Base-by-base conservation (phyloP, 1,140 invertebrate genomes). In the Scaptomyza hsui region DNA sequence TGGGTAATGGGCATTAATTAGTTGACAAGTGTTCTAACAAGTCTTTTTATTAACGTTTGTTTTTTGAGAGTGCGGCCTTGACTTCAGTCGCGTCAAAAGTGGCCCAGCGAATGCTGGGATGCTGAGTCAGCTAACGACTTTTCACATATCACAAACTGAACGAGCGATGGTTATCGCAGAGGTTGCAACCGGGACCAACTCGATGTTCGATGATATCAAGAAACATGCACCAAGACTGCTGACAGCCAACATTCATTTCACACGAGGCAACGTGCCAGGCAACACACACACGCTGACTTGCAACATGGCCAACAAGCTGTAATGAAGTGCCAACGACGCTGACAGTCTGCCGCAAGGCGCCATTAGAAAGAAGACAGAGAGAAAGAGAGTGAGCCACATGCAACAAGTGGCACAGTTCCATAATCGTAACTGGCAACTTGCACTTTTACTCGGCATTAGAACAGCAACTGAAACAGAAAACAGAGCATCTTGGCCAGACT, bases 181-280 rank as follows among this genome's bases (percentile, higher is more conserved):
- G 56, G 56, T 62, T 75, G 39, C 72, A 52, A 63, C 41, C 26
- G 52, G 53, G 63, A 55, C 61, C 26, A 55, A 32, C 63, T 35
- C 35, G 73, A 47, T 77, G 79, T 83, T 85, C 79, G 79, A 85
- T 85, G 80, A 79, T 83, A 83, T 83, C 79, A 78, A 41, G 37
- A 32, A 68, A 83, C 75, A 81, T 82, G 78, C 78, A 75, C 62
- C 74, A 78, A 37, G 29, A 35, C 48, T 70, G 72, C 77, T 80
- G 77, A 80, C 77, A 80, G 74, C 67, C 69, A 70, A 79, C 77
- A 83, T 83, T 85, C 75, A 72, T 82, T 82, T 82, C 79, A 85
- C 80, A 83, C 78, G 69, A 24, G 41, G 70, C 60, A 77, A 73
- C 74, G 69, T 44, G 61, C 39, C 29, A 55, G 29, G 75, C 75